Percentiles rank a stretch among this genome's conserved stretches.
phyloP scores from a whole-genome alignment of 2,888 invertebrate genomes.

The Psylliodes chrysocephalus region DNA sequence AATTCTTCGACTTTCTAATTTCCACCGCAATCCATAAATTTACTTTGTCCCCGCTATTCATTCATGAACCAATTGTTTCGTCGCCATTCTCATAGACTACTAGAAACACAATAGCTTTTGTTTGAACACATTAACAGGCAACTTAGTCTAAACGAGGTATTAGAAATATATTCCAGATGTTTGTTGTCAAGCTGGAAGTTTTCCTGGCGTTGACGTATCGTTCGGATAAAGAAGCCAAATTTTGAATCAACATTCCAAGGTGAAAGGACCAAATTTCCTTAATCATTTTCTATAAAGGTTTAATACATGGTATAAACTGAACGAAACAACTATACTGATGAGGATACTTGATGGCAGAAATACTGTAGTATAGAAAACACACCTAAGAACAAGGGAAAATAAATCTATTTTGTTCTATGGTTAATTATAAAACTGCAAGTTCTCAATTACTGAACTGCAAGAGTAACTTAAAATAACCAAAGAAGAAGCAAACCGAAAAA shows the following conservation, averaged over 20 bases:
- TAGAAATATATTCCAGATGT: slow-evolving; percentile 29
- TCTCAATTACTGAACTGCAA: too few species aligned
- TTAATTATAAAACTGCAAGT: too few species aligned
- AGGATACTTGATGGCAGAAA: too few species aligned
- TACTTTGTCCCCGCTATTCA: slow-evolving; percentile 26
- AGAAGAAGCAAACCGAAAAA: too few species aligned
- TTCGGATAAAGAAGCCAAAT: slow-evolving; percentile 17
- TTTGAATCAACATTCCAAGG: slow-evolving; percentile 13
- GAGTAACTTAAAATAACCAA: too few species aligned
- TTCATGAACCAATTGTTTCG: slow-evolving; percentile 14
- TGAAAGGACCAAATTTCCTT: background rate
- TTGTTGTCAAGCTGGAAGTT: slow-evolving; percentile 21
- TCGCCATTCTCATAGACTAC: slow-evolving; percentile 23
- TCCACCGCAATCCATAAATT: slow-evolving; percentile 25
- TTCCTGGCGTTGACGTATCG: slow-evolving; percentile 30
- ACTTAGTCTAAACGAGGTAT: slow-evolving; percentile 25
- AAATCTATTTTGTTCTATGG: too few species aligned
- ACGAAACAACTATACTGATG: too few species aligned
- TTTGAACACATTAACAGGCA: slow-evolving; percentile 25
- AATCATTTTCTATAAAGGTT: background rate
- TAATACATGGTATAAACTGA: background rate
- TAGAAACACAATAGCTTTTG: slow-evolving; percentile 26
- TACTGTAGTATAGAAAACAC: too few species aligned
- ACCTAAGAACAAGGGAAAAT: too few species aligned
- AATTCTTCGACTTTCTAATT: slow-evolving; percentile 24